Evolutionary conservation across 2,888 invertebrate genomes (phyloP).

Genomic region (Nezara viridula): DNA sequence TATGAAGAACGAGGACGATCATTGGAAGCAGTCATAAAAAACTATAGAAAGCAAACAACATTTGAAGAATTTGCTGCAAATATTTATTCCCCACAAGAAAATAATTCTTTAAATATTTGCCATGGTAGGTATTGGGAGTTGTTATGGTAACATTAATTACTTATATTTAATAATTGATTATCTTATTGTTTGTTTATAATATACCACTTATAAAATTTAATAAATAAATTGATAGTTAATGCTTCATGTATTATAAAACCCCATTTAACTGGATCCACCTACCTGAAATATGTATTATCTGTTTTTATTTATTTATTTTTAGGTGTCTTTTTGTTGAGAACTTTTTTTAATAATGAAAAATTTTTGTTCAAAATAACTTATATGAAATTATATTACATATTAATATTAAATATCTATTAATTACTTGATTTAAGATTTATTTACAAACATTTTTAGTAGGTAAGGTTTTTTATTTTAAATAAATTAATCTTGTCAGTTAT

Average conservation of each 20-base stretch:
- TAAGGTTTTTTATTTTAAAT: no score
- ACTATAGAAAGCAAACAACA: slow-evolving; percentile 88
- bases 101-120: slow-evolving; percentile 71
- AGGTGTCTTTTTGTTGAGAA: no score
- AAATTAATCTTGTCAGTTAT: no score
- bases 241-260: not conserved
- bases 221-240: not conserved
- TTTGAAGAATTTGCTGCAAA: slow-evolving; percentile 90
- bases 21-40: slow-evolving; percentile 85
- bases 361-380: no score
- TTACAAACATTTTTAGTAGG: no score
- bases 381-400: no score
- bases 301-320: no score
- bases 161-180: no score
- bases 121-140: slow-evolving; percentile 64
- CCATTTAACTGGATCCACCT: not conserved
- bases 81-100: slow-evolving; percentile 75
- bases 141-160: not conserved
- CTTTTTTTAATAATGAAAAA: no score
- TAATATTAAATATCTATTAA: no score
- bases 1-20: slow-evolving; percentile 92
- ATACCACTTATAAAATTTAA: not conserved
- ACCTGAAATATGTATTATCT: no score
- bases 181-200: not conserved
- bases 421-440: no score